Base-by-base conservation (phyloP, 1,140 invertebrate species). In the Andricus grossulariae region DNA sequence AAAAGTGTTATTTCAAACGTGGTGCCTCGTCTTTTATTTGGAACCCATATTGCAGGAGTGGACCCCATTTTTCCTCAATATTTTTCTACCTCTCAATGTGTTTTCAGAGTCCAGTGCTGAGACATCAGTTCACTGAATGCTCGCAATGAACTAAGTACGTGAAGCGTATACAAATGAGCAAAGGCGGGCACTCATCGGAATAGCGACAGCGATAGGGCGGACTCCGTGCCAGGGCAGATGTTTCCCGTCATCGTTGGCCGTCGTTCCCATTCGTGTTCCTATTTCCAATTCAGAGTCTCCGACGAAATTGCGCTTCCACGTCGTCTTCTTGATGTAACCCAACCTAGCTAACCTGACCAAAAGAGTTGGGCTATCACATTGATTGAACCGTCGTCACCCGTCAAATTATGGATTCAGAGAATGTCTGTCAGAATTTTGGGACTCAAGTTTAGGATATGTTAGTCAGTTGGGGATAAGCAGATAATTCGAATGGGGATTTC, bases 111-210 rank as follows among this genome's bases (percentile, higher is more conserved):
- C 79, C 74, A 71, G 57, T 57, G 76, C 39, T 54, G 76, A 73
- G 66, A 74, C 50, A 78, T 79, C 77, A 79, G 78, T 66, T n/a
- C 49, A n/a, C 25, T 39, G 50, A 32, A 18, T 49, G 50, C 71
- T 80, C 71, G 82, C 82, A 80, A 79, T 81, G 80, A 71, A 84
- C 71, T 45, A 49, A 77, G 78, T 81, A 77, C 78, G 76, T 80
- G 80, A 78, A 77, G 39, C 66, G 82, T 78, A 79, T 82, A 80
- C 72, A 81, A 83, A 80, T 82, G 82, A 84, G 80, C 50, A 75
- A 76, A 82, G 75, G 80, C 80, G 73, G 75, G 50, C 39, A 39
- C 73, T 74, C 57, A 10, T 54, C 50, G 45, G 76, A 66, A 66
- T 25, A 60, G 13, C 21, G 78, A 80, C 77, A 80, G 70, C 55